A percentile compares a stretch with the other conserved stretches of the same genome.
Conservation (phyloP, 2,113 vertebrate genomes). For the Myanophis thanlyinensis region DNA sequence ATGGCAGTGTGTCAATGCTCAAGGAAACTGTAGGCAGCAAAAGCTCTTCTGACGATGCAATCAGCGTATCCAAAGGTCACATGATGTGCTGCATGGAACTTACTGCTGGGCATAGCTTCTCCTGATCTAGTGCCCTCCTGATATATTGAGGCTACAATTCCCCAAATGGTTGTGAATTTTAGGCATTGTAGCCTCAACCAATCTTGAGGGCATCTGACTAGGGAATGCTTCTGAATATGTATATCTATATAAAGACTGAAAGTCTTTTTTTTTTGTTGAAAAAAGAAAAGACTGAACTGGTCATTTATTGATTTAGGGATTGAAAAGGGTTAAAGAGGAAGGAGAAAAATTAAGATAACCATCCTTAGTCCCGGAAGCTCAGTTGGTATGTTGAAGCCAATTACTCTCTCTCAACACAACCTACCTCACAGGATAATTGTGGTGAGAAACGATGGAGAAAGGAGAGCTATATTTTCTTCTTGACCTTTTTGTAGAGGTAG, state of each 20-base stretch:
- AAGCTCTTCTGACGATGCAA: not conserved
- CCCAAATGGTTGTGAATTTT: not conserved
- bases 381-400: not conserved
- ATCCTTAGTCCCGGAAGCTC: not conserved
- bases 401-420: not conserved
- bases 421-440: not conserved
- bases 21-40: not conserved
- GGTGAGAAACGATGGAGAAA: not conserved
- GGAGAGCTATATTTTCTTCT: not conserved
- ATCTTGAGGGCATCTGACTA: not conserved
- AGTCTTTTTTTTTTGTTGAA: not conserved
- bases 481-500: not conserved
- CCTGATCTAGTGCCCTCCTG: not conserved
- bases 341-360: not conserved
- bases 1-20: not conserved
- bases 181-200: not conserved
- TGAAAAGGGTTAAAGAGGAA: not conserved
- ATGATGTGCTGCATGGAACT: not conserved
- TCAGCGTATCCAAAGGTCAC: not conserved
- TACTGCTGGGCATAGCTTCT: not conserved
- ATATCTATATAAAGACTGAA: no score
- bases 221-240: not conserved
- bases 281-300: not conserved
- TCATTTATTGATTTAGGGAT: not conserved
- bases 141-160: not conserved